Base-by-base conservation (phyloP, 2,888 invertebrate species). In the Pelosia muscerda region DNA sequence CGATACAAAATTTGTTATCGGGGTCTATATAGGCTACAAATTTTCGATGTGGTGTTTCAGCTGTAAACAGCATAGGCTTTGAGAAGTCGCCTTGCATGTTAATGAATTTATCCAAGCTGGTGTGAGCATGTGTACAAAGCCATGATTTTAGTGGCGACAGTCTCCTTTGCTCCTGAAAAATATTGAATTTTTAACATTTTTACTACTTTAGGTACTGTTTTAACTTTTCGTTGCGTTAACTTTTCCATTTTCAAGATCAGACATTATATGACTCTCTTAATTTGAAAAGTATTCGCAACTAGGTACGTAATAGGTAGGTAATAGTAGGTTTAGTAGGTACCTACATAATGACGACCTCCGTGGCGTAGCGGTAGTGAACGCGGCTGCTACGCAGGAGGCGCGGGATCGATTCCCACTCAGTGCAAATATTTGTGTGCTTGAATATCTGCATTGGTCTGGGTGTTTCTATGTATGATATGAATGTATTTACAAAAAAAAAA, bases 21-120 rank as follows among this genome's bases (percentile, higher is more conserved):
- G 98, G 98, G 92, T 99, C 99, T 78, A 99, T 99, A 85, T 98
- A 98, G 0, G 99, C 99, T 0, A 97, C 97, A 89, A 99, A 98
- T 88, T 97, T 97, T 77, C 98, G 96, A 87, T 98, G 95, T 0
- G 98, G 97, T 9, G 98, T 98, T 94, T 98, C 98, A 8, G 97
- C 98, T 81, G 97, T 97, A 89, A 99, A 99, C 42, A 97, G 85
- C 84, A 99, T 95, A 0, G 98, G 98, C 80, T 97, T 96, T 62
- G 96, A 95, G 87, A 95, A 95, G 75, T 95, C 93, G 53, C 94
- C 91, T 63, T 96, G 95, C 88, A 98, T 96, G 77, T 97, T 96
- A 71, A 97, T 96, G 88, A 98, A 98, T 91, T 98, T 98, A 26
- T 97, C 95, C 77, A 99, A 95, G 81, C 98, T 98, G 23, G 97